phyloP scores from a whole-genome alignment of 2,888 invertebrate species.

The Hyposoter didymator region DNA sequence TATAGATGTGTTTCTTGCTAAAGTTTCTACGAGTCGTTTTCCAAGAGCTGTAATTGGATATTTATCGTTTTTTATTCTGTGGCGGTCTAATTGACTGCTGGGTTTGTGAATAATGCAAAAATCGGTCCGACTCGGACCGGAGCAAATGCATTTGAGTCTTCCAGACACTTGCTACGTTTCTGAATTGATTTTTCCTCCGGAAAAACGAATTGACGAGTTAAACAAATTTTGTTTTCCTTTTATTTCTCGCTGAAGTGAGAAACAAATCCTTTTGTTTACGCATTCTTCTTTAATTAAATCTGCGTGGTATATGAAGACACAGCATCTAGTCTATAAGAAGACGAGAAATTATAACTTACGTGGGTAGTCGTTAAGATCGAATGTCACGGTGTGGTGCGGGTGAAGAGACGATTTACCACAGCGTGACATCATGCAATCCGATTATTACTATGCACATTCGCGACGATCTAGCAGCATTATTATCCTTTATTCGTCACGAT shows the following conservation, averaged over 20 bases:
- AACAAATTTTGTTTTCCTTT: not conserved
- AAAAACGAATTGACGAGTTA: not conserved
- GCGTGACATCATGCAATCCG: constrained; percentile 61
- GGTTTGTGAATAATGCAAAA: not conserved
- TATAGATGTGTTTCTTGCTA: not conserved
- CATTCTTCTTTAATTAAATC: not conserved
- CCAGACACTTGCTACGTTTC: not conserved
- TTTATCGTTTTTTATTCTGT: not conserved
- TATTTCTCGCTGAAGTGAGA: not conserved
- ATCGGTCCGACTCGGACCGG: not conserved
- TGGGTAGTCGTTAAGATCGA: constrained; percentile 60
- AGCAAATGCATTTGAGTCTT: not conserved
- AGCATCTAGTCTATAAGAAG: not conserved
- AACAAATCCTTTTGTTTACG: not conserved
- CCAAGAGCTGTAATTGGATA: not conserved
- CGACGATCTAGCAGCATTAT: constrained; percentile 60
- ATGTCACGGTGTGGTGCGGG: constrained; percentile 35
- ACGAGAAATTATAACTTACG: constrained; percentile 54
- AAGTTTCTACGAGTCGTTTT: not conserved
- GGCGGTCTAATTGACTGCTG: not conserved
- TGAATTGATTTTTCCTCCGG: not conserved
- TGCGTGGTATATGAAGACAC: not conserved
- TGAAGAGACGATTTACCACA: constrained; percentile 47
- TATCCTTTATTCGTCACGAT: constrained; percentile 62
- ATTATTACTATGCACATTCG: constrained; percentile 65